phyloP scores from a whole-genome alignment of 1,140 invertebrate species.

The Nasonia giraulti region DNA sequence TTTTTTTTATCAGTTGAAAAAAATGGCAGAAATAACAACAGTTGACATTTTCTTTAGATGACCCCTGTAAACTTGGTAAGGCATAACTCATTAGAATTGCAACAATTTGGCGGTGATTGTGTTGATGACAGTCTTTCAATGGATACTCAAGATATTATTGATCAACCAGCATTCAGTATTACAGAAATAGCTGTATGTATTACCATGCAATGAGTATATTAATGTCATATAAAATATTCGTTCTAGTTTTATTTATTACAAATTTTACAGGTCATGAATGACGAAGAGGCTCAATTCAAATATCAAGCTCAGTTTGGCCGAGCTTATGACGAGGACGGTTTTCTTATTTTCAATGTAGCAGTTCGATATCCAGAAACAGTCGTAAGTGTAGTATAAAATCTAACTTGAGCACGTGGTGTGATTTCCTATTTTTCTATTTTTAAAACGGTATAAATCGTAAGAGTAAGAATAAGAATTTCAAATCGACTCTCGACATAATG shows the following conservation, averaged over 20 bases:
- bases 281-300: slow-evolving; percentile 79
- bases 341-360: slow-evolving; percentile 88
- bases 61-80: slow-evolving; percentile 85
- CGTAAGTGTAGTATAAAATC: slow-evolving; percentile 68
- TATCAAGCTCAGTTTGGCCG: slow-evolving; percentile 90
- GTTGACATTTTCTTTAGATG: slow-evolving; percentile 74
- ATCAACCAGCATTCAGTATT: slow-evolving; percentile 74
- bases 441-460: background rate
- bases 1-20: background rate
- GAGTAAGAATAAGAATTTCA: too few relatives aligned
- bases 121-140: slow-evolving; percentile 76
- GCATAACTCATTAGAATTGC: slow-evolving; percentile 72
- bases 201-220: slow-evolving; percentile 1
- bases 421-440: slow-evolving; percentile 32
- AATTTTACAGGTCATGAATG: slow-evolving; percentile 76
- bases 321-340: slow-evolving; percentile 82
- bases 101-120: slow-evolving; percentile 68
- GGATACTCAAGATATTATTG: slow-evolving; percentile 75
- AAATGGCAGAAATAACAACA: background rate
- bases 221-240: background rate
- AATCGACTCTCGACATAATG: too few relatives aligned
- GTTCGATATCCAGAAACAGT: slow-evolving; percentile 84
- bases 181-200: slow-evolving; percentile 74
- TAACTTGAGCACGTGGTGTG: background rate
- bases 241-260: slow-evolving; percentile 18